A percentile compares a stretch with the other conserved stretches of the same genome.
Conservation (phyloP, 2,888 invertebrate genomes). For the Acrocera orbiculus region DNA sequence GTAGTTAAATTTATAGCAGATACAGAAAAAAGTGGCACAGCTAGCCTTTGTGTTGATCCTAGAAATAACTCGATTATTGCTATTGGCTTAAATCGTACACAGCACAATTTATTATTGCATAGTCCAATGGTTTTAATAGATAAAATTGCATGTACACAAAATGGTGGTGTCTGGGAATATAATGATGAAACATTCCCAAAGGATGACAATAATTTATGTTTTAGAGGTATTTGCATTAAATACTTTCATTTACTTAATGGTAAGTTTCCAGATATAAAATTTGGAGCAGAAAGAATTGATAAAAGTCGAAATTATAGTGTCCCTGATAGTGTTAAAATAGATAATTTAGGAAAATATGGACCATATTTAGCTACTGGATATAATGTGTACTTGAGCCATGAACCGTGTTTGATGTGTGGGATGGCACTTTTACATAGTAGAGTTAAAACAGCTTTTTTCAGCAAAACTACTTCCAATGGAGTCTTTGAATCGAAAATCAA, state of each 20-base stretch:
- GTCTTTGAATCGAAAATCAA: conserved; percentile 53
- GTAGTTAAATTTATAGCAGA: conserved; percentile 25
- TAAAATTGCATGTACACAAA: conserved; percentile 64
- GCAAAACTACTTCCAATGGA: conserved; percentile 39
- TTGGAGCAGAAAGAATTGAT: conserved; percentile 34
- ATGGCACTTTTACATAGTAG: conserved; percentile 93
- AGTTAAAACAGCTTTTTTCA: conserved; percentile 63
- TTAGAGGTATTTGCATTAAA: conserved; percentile 31
- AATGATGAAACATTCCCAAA: conserved; percentile 8
- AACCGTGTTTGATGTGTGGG: conserved; percentile 89
- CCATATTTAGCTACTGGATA: conserved; percentile 80
- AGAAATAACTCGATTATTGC: conserved; percentile 43
- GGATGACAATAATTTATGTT: conserved; percentile 19
- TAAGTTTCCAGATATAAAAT: conserved; percentile 26
- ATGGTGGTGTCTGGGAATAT: conserved; percentile 51
- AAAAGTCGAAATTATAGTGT: conserved; percentile 7
- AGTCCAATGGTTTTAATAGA: conserved; percentile 73
- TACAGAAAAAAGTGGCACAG: conserved; percentile 32
- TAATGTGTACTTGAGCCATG: conserved; percentile 61
- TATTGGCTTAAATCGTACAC: conserved; percentile 39
- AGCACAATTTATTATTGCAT: conserved; percentile 60
- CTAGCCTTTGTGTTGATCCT: conserved; percentile 72
- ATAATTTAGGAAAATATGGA: conserved; percentile 31
- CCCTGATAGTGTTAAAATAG: conserved; percentile 13
- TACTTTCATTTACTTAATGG: conserved; percentile 27